phyloP scores from a whole-genome alignment of 2,888 invertebrate species.

The Trachelus stipa region DNA sequence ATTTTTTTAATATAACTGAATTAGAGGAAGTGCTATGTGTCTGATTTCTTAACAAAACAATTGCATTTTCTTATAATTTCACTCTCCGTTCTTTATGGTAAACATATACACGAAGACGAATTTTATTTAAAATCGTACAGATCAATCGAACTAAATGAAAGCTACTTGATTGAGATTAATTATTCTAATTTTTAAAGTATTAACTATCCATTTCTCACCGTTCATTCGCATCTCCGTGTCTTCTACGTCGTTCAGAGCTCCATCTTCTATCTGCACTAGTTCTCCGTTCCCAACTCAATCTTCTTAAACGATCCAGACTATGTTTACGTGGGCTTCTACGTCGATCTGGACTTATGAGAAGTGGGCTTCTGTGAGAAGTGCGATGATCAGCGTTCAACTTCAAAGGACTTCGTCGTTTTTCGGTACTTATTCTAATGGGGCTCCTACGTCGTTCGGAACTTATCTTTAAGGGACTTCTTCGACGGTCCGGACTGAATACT shows the following conservation, averaged over 20 bases:
- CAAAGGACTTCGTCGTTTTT: conserved; percentile 39
- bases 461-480: conserved; percentile 24
- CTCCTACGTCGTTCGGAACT: conserved; percentile 48
- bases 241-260: conserved; percentile 51
- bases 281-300: conserved; percentile 49
- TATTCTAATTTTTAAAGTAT: not conserved
- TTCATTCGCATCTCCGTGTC: conserved; percentile 48
- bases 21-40: not conserved
- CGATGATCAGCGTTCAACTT: conserved; percentile 6
- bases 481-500: conserved; percentile 25
- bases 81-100: conserved; percentile 1
- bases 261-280: conserved; percentile 53
- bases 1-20: not conserved
- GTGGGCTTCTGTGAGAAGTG: conserved; percentile 13
- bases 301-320: conserved; percentile 32
- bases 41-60: not conserved
- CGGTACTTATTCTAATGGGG: conserved; percentile 32
- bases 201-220: conserved; percentile 50
- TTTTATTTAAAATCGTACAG: not conserved
- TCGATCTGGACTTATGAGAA: conserved; percentile 21
- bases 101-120: not conserved
- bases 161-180: not conserved
- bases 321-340: conserved; percentile 31
- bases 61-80: not conserved
- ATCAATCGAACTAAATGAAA: not conserved